phyloP scores from a whole-genome alignment of 1,140 invertebrate species.

The Drosophila truncata region DNA sequence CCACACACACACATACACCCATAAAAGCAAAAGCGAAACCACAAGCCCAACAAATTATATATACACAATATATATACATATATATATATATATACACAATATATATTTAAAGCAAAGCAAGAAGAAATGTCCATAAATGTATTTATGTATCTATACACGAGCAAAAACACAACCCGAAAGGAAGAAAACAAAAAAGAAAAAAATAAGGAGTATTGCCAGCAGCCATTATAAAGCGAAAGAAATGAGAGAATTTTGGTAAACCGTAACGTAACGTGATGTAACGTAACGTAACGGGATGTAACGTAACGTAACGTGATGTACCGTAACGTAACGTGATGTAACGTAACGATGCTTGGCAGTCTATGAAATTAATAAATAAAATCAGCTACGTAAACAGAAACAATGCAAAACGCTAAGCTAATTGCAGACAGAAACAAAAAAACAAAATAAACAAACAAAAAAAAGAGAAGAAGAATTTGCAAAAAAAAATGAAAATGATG shows the following conservation, averaged over 20 bases:
- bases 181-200: conserved; percentile 4
- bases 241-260: neutral
- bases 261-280: conserved; percentile 5
- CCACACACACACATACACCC: conserved; percentile 20
- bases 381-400: conserved; percentile 49
- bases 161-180: conserved; percentile 46
- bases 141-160: conserved; percentile 82
- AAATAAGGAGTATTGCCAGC: conserved; percentile 11
- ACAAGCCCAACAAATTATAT: conserved; percentile 56
- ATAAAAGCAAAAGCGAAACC: conserved; percentile 42
- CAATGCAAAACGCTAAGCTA: conserved; percentile 53
- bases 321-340: conserved; percentile 15
- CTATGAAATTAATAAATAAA: conserved; percentile 45
- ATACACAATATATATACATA: conserved; percentile 51
- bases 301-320: conserved; percentile 8
- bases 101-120: conserved; percentile 78
- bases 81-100: conserved; percentile 59
- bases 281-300: conserved; percentile 8
- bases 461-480: conserved; percentile 11
- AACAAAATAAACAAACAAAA: conserved; percentile 6
- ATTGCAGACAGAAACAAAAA: conserved; percentile 38
- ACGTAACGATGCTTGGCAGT: conserved; percentile 32
- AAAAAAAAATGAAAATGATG: conserved; percentile 7
- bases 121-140: conserved; percentile 81
- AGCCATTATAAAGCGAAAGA: conserved; percentile 3